These are phyloP conservation scores for Rhynchomys soricoides DNA, from an alignment of 2,113 vertebrate species.

Conservation along the genomic window DNA sequence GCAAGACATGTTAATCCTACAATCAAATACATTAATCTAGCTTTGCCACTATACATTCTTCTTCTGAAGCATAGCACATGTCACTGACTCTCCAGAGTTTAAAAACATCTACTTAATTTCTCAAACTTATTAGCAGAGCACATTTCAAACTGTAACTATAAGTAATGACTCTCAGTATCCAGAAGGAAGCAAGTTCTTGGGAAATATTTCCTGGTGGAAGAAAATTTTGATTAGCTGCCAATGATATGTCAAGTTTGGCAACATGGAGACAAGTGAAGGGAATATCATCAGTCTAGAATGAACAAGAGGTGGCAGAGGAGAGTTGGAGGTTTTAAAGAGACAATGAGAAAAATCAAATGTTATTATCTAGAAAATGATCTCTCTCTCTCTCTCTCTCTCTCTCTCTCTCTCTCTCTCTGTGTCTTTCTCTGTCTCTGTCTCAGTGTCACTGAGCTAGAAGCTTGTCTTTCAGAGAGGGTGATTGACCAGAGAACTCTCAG, in stretches of 20 bases:
- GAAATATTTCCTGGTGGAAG: not conserved
- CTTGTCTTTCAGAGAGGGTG: not conserved
- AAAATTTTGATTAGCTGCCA: not conserved
- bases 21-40: not conserved
- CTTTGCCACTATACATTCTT: not conserved
- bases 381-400: no score
- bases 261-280: not conserved
- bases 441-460: no score
- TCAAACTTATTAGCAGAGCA: not conserved
- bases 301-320: not conserved
- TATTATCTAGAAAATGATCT: constrained; percentile 2
- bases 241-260: not conserved
- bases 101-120: not conserved
- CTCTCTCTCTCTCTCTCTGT: no score
- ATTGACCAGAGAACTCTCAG: not conserved
- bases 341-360: constrained; percentile 21
- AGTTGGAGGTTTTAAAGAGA: not conserved
- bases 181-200: not conserved
- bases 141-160: not conserved
- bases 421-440: no score
- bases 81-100: not conserved
- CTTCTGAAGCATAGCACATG: not conserved
- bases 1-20: not conserved
- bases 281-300: not conserved
- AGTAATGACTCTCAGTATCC: not conserved